A percentile compares a stretch with the other conserved stretches of the same genome.
Evolutionary conservation across 1,140 invertebrate species (phyloP).

Genomic region (Pollicipes pollicipes): DNA sequence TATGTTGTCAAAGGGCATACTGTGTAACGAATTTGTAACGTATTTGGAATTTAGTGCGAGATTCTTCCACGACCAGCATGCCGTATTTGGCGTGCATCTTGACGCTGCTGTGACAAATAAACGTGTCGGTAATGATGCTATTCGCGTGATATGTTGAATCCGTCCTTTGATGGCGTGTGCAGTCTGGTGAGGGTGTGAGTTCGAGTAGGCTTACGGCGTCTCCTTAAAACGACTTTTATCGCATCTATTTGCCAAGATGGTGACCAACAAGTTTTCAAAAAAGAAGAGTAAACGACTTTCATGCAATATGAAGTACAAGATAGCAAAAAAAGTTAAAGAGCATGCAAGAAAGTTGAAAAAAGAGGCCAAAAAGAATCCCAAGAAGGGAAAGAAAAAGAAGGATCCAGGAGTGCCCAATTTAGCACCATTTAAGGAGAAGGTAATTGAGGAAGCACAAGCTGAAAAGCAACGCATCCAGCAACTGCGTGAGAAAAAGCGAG

Average conservation of each 20-base stretch:
- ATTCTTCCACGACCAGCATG: no score
- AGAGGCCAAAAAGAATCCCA: constrained; percentile 54
- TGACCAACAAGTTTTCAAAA: constrained; percentile 9
- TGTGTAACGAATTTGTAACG: no score
- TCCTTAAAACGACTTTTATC: no score
- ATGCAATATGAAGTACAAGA: constrained; percentile 59
- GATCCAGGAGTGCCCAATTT: constrained; percentile 73
- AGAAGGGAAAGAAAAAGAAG: constrained; percentile 48
- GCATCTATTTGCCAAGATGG: not conserved
- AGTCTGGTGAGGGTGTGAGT: no score
- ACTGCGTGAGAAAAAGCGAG: constrained; percentile 6
- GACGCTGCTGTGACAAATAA: no score
- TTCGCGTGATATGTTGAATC: no score
- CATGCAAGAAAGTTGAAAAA: constrained; percentile 64
- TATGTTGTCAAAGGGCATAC: no score
- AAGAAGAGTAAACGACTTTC: constrained; percentile 56
- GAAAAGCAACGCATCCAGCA: constrained; percentile 31
- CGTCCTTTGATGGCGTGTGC: no score
- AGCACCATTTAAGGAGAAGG: constrained; percentile 81
- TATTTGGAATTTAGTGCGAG: no score
- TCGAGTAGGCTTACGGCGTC: no score
- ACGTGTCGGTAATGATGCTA: no score
- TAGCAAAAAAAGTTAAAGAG: constrained; percentile 75
- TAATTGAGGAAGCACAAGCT: constrained; percentile 64
- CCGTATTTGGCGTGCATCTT: no score